Evolutionary conservation across 2,113 vertebrate species (phyloP).

Genomic region (Zapus hudsonius): DNA sequence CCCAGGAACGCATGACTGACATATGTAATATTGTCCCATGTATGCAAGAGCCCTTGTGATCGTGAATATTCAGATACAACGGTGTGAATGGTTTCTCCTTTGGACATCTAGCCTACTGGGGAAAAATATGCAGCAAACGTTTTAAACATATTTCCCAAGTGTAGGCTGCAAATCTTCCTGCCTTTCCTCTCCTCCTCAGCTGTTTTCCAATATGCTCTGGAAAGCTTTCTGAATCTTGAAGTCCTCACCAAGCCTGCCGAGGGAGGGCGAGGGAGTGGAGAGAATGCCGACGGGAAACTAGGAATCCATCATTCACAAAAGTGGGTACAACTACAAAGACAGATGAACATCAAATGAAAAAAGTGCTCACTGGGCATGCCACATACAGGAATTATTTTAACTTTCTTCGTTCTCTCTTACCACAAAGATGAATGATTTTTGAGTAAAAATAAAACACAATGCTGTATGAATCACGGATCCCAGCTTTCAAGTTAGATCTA

Average conservation of each 20-base stretch:
- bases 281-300: neutral
- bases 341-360: neutral
- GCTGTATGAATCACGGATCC: neutral
- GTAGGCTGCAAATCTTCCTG: neutral
- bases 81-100: neutral
- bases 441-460: neutral
- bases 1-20: neutral
- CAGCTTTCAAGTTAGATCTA: neutral
- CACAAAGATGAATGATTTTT: neutral
- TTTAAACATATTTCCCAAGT: neutral
- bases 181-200: neutral
- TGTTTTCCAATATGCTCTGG: neutral
- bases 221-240: neutral
- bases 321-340: neutral
- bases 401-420: neutral
- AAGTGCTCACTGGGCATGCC: neutral
- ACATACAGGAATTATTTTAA: neutral
- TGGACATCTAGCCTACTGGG: neutral
- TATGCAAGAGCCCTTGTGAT: neutral
- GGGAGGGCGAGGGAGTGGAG: rapidly evolving
- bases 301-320: neutral
- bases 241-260: neutral
- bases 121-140: neutral
- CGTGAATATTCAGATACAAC: neutral
- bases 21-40: neutral